These are phyloP conservation scores for Chaetura pelagica DNA, from an alignment of 2,113 vertebrate species.

Conservation along the genomic window DNA sequence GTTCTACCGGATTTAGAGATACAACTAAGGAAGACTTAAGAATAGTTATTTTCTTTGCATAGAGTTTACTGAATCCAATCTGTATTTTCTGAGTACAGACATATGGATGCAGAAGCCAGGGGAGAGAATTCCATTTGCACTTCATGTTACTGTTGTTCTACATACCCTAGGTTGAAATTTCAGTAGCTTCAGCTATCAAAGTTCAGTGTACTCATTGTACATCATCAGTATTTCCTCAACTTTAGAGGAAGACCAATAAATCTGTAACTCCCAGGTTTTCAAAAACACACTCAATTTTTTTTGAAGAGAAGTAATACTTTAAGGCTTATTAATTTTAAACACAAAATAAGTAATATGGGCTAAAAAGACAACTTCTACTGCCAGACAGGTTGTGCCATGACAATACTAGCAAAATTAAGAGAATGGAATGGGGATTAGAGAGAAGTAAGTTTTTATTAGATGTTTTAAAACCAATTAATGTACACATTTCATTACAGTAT, in stretches of 20 bases:
- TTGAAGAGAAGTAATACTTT: not conserved
- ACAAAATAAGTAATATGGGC: not conserved
- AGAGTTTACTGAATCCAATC: not conserved
- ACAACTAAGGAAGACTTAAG: not conserved
- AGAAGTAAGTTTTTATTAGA: not conserved
- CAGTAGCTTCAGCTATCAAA: not conserved
- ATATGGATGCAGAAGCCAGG: not conserved
- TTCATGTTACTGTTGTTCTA: not conserved
- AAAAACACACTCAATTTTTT: not conserved
- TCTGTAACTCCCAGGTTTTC: not conserved
- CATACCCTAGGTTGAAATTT: not conserved
- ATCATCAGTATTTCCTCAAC: fast-evolving
- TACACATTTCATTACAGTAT: not conserved
- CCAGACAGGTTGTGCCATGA: not conserved
- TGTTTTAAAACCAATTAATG: not conserved
- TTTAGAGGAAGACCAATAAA: not conserved
- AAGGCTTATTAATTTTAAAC: not conserved
- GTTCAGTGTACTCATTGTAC: not conserved
- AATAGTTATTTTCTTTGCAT: not conserved
- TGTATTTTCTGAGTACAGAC: not conserved
- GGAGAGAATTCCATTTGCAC: not conserved
- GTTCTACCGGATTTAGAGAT: not conserved
- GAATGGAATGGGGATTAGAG: not conserved
- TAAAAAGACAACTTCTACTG: not conserved
- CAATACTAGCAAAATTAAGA: not conserved